Evolutionary conservation across 2,888 invertebrate genomes (phyloP).

Genomic region (Brenthis daphne): DNA sequence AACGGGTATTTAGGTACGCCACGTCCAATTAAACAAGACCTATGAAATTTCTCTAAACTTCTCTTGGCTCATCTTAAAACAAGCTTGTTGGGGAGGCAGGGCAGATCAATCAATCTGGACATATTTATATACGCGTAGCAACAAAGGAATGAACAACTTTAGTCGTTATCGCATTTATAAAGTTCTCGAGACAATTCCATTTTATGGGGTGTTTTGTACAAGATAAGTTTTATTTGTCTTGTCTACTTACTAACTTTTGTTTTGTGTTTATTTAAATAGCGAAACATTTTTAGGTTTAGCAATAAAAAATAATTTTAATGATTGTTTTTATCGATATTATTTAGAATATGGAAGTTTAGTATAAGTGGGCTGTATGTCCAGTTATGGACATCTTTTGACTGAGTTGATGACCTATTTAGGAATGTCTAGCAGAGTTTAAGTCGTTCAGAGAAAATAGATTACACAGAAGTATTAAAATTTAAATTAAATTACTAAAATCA

Average conservation of each 20-base stretch:
- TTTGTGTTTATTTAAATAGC: conserved; percentile 34
- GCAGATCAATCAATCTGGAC: conserved; percentile 55
- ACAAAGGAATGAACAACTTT: conserved; percentile 78
- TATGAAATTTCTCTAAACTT: conserved; percentile 49
- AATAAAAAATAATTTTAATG: not conserved
- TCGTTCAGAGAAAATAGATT: too few species aligned
- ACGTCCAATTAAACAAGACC: conserved; percentile 63
- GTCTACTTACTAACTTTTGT: conserved; percentile 65
- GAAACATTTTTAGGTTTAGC: conserved; percentile 15
- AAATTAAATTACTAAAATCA: too few species aligned
- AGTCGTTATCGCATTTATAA: conserved; percentile 81
- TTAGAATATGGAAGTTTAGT: too few species aligned
- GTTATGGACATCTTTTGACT: too few species aligned
- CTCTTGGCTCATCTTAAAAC: conserved; percentile 36
- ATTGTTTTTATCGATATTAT: not conserved
- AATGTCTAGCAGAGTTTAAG: too few species aligned
- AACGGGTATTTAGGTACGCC: conserved; percentile 70
- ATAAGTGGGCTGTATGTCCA: too few species aligned
- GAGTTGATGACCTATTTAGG: too few species aligned
- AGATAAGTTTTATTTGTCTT: conserved; percentile 78
- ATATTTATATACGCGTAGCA: conserved; percentile 74
- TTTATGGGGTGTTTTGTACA: conserved; percentile 81
- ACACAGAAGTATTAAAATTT: too few species aligned
- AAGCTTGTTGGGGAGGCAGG: conserved; percentile 37
- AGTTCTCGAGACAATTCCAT: conserved; percentile 78